Percentiles rank a stretch among this genome's conserved stretches.
phyloP scores from a whole-genome alignment of 1,140 invertebrate species.

The Carcinoscorpius rotundicauda region DNA sequence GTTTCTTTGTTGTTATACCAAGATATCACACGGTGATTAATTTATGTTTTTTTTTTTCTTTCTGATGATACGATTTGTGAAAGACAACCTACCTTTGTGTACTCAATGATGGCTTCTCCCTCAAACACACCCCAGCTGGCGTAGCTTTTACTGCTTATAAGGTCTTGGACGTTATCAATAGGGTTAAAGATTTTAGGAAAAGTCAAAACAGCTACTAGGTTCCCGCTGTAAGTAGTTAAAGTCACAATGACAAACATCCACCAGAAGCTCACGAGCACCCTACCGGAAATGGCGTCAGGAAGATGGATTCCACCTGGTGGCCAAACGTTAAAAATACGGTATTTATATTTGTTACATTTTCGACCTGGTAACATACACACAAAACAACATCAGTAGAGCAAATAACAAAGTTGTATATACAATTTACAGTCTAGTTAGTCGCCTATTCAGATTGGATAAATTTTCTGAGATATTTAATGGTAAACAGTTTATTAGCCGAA shows the following conservation, averaged over 20 bases:
- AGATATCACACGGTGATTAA: neutral
- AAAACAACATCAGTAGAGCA: too few relatives aligned
- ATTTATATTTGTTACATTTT: neutral
- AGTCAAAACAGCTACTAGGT: conserved; percentile 82
- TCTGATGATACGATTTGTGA: neutral
- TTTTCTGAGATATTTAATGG: too few relatives aligned
- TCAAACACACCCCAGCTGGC: conserved; percentile 59
- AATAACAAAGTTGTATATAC: too few relatives aligned
- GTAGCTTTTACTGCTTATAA: conserved; percentile 44
- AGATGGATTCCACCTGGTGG: conserved; percentile 64
- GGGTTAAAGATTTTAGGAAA: conserved; percentile 72
- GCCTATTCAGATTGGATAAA: too few relatives aligned
- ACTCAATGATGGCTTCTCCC: conserved; percentile 56
- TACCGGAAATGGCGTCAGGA: conserved; percentile 68
- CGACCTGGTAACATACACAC: too few relatives aligned
- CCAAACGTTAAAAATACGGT: neutral
- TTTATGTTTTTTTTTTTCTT: neutral
- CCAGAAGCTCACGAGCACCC: conserved; percentile 78
- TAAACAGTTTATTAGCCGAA: too few relatives aligned
- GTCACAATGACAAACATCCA: conserved; percentile 83
- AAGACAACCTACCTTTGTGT: conserved; percentile 39
- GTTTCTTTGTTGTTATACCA: too few relatives aligned
- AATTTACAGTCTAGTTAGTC: too few relatives aligned
- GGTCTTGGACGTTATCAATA: conserved; percentile 56
- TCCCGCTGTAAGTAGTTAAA: conserved; percentile 84